Percentiles rank a stretch among this genome's conserved stretches.
phyloP scores from a whole-genome alignment of 2,888 invertebrate species.

The Ceraclea dissimilis region DNA sequence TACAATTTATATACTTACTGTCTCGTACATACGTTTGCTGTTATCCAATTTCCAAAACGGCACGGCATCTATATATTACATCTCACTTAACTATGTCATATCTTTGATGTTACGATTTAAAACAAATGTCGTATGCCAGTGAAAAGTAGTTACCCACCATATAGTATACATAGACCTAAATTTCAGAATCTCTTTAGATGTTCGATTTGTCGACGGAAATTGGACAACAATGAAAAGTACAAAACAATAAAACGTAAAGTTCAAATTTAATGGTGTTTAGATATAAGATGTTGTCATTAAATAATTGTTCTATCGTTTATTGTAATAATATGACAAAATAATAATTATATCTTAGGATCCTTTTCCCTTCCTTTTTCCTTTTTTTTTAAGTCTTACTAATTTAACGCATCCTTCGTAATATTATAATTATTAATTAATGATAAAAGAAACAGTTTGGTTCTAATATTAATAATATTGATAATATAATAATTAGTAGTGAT shows the following conservation, averaged over 20 bases:
- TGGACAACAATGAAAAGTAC: no score
- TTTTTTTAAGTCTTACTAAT: no score
- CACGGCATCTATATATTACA: no score
- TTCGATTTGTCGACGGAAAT: no score
- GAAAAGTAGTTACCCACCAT: no score
- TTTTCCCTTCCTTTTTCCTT: slow-evolving; percentile 3
- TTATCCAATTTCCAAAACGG: slow-evolving; percentile 3
- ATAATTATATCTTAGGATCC: slow-evolving; percentile 20
- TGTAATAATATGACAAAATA: slow-evolving; percentile 15
- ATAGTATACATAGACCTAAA: no score
- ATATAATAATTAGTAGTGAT: slow-evolving; percentile 6
- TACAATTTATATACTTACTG: slow-evolving; percentile 12
- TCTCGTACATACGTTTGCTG: no score
- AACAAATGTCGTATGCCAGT: no score
- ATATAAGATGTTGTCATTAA: slow-evolving; percentile 21
- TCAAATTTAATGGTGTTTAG: slow-evolving; percentile 25
- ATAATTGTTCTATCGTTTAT: slow-evolving; percentile 11
- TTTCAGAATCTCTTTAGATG: no score
- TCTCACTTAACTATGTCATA: no score
- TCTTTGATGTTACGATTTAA: no score
- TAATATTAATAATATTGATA: slow-evolving; percentile 3
- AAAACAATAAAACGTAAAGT: slow-evolving; percentile 18
- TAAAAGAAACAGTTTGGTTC: slow-evolving; percentile 9
- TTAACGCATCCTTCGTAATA: not conserved
- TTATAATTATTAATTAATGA: slow-evolving; percentile 2